These are phyloP conservation scores for Vulpes lagopus DNA, from an alignment of 2,113 vertebrate species.

Conservation along the genomic window DNA sequence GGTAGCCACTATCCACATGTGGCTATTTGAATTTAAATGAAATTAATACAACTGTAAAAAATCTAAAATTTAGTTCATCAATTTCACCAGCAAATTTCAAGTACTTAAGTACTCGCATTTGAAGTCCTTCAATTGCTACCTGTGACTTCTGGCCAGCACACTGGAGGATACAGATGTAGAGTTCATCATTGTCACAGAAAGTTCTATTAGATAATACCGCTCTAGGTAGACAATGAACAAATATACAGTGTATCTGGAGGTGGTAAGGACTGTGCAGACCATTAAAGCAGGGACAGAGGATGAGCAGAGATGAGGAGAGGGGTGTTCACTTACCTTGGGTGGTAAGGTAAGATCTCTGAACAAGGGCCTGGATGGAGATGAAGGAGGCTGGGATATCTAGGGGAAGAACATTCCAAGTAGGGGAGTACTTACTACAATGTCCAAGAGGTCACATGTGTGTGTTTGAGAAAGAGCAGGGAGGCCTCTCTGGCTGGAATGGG, in stretches of 20 bases:
- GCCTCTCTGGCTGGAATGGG: neutral
- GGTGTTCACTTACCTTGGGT: neutral
- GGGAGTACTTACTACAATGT: neutral
- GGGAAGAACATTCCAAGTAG: neutral
- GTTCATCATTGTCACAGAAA: neutral
- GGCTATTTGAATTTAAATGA: neutral
- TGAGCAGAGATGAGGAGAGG: neutral
- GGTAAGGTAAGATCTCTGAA: neutral
- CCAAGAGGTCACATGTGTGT: neutral
- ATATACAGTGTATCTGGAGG: neutral
- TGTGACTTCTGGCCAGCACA: no score
- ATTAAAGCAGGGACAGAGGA: neutral
- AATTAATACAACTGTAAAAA: neutral
- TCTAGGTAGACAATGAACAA: neutral
- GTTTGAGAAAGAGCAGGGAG: neutral
- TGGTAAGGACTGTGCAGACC: neutral
- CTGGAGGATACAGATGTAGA: fast-evolving
- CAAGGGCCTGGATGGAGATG: neutral
- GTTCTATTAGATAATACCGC: neutral
- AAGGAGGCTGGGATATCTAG: no score
- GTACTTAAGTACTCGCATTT: neutral
- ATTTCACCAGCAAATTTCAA: neutral
- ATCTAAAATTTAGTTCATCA: neutral
- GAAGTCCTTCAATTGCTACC: neutral
- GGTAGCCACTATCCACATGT: neutral